Conservation (phyloP, 2,888 invertebrate genomes). For the Creontiades dilutus region DNA sequence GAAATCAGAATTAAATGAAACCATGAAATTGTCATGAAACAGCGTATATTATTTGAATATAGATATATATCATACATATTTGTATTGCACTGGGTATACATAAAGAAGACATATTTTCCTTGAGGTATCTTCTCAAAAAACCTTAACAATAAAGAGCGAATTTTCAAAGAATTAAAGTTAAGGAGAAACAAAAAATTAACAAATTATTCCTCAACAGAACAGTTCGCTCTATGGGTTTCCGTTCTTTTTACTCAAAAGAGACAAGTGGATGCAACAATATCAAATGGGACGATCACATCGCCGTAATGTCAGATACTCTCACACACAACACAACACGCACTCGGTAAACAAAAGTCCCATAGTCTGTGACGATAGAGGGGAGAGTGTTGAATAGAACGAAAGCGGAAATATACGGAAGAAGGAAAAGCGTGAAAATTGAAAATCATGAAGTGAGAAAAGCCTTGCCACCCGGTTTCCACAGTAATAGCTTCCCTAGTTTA, state of each 20-base stretch:
- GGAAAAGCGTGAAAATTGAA: slow-evolving; percentile 28
- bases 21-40: slow-evolving; percentile 73
- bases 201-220: neutral
- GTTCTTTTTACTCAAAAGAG: neutral
- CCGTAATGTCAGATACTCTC: slow-evolving; percentile 39
- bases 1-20: slow-evolving; percentile 71
- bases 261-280: neutral
- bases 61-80: slow-evolving; percentile 69
- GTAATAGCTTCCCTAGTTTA: slow-evolving; percentile 74
- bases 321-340: slow-evolving; percentile 73
- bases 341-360: slow-evolving; percentile 52
- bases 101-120: slow-evolving; percentile 58
- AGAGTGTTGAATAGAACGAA: too few relatives aligned
- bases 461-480: slow-evolving; percentile 73
- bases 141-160: slow-evolving; percentile 60
- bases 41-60: slow-evolving; percentile 70
- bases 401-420: neutral
- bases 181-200: slow-evolving; percentile 19
- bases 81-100: slow-evolving; percentile 74
- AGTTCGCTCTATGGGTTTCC: slow-evolving; percentile 3
- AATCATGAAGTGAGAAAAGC: slow-evolving; percentile 58
- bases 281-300: slow-evolving; percentile 26
- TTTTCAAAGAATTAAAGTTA: neutral
- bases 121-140: slow-evolving; percentile 62
- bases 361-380: slow-evolving; percentile 12